Conservation (phyloP, 2,888 invertebrate genomes). For the Melanophora roralis region DNA sequence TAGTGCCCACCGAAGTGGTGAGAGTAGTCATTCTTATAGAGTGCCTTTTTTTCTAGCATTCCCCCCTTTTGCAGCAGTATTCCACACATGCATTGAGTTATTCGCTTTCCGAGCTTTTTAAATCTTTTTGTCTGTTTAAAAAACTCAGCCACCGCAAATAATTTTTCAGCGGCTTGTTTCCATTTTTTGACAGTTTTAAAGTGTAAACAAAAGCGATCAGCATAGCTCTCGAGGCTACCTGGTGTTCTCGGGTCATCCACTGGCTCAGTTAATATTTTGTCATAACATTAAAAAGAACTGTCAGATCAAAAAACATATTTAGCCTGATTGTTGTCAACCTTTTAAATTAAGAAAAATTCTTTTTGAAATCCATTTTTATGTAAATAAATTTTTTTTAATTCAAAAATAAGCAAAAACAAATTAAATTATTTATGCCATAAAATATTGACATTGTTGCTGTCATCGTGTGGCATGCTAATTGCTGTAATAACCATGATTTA, state of each 20-base stretch:
- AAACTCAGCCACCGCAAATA: too few species aligned
- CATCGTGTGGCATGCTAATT: conserved; percentile 54
- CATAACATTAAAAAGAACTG: not conserved
- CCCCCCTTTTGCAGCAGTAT: too few species aligned
- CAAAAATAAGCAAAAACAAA: conserved; percentile 15
- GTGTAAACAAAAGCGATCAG: too few species aligned
- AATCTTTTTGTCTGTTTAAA: too few species aligned
- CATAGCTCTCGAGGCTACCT: too few species aligned
- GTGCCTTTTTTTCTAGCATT: too few species aligned
- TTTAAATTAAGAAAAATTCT: conserved; percentile 2
- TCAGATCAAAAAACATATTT: not conserved
- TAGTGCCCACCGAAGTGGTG: too few species aligned
- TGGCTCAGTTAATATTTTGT: not conserved
- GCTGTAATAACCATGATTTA: conserved; percentile 31
- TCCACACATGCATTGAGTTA: too few species aligned
- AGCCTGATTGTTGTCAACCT: not conserved
- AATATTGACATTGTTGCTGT: conserved; percentile 60
- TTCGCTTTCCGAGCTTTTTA: too few species aligned
- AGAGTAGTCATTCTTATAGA: too few species aligned
- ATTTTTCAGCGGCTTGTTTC: too few species aligned
- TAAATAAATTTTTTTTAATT: conserved; percentile 11
- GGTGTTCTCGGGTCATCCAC: not conserved
- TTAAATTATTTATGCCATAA: conserved; percentile 49
- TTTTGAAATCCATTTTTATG: not conserved
- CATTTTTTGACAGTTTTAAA: too few species aligned